phyloP scores from a whole-genome alignment of 1,140 invertebrate species.

The Drosophila bocki region DNA sequence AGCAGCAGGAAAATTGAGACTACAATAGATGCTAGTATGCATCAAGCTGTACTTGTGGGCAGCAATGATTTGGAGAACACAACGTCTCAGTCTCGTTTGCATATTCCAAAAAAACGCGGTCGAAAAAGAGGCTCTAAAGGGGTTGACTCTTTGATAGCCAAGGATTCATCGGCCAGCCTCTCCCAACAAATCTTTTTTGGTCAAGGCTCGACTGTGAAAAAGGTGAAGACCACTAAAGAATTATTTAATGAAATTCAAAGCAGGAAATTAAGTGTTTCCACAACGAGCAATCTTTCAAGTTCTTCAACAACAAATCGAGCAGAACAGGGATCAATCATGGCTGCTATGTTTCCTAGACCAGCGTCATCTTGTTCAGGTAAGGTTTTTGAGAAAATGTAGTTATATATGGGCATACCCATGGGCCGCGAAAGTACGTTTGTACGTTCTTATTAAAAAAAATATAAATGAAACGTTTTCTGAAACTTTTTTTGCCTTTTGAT shows the following conservation, averaged over 20 bases:
- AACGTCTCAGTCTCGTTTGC: slow-evolving; percentile 3
- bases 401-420: too few relatives aligned
- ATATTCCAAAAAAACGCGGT: slow-evolving; percentile 87
- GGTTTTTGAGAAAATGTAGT: neutral
- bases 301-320: slow-evolving; percentile 22
- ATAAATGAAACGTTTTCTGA: too few relatives aligned
- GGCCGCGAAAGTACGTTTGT: too few relatives aligned
- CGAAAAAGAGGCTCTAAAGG: slow-evolving; percentile 90
- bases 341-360: slow-evolving; percentile 44
- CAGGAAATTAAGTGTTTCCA: slow-evolving; percentile 81
- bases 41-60: neutral
- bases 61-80: slow-evolving; percentile 18
- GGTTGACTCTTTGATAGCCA: slow-evolving; percentile 78
- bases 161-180: slow-evolving; percentile 66
- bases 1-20: slow-evolving; percentile 36
- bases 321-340: slow-evolving; percentile 22
- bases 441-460: neutral
- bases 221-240: slow-evolving; percentile 94
- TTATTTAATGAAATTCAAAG: slow-evolving; percentile 92
- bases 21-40: neutral
- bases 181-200: slow-evolving; percentile 74
- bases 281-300: slow-evolving; percentile 38
- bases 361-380: slow-evolving; percentile 77
- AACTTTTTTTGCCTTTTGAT: too few relatives aligned
- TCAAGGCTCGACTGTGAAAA: slow-evolving; percentile 87